Base-by-base conservation (phyloP, 2,888 invertebrate genomes). In the Plebejus anna region DNA sequence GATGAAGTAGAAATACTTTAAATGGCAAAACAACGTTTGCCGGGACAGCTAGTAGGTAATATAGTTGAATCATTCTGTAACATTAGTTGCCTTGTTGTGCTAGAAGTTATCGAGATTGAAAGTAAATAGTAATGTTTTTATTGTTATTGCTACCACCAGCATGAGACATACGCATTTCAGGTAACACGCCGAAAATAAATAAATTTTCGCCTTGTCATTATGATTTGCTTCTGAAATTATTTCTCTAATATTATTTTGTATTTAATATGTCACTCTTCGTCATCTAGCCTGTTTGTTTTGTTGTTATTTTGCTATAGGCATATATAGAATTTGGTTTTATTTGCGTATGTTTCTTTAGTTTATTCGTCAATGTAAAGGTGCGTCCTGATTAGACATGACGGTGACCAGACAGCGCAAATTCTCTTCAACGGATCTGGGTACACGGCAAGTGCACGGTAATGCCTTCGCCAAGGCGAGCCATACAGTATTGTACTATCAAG, bases 111-210 rank as follows among this genome's bases (percentile, higher is more conserved):
- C 36, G 6, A 71, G 57, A 76, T 47, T 28, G 75, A 70, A 77
- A 79, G 76, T 55, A 76, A 78, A 70, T 76, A 79, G 76, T 55
- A 76, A 78, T 76, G 85, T 87, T 88, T 89, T 86, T 85, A 86
- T 88, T 89, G 84, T 87, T 90, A 89, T 91, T 85, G 92, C 92
- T 87, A 91, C 91, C 89, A 90, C 87, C 92, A 94, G 93, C 91
- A 90, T 89, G 90, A 90, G 90, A 90, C 92, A 88, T 92, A 89
- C 90, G 87, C 88, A 85, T 92, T 93, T 88, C 91, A 94, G 94
- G 93, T 94, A 93, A 92, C 72, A 55, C 38, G 9, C 72, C 57
- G 59, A 70, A 16, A 16, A 36, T 16, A 76, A 66, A 70, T 75
- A 70, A 70, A 32, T 75, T 75, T 75, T 55, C 66, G 70, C 66